Conservation (phyloP, 2,888 invertebrate species). For the Zygaena filipendulae region DNA sequence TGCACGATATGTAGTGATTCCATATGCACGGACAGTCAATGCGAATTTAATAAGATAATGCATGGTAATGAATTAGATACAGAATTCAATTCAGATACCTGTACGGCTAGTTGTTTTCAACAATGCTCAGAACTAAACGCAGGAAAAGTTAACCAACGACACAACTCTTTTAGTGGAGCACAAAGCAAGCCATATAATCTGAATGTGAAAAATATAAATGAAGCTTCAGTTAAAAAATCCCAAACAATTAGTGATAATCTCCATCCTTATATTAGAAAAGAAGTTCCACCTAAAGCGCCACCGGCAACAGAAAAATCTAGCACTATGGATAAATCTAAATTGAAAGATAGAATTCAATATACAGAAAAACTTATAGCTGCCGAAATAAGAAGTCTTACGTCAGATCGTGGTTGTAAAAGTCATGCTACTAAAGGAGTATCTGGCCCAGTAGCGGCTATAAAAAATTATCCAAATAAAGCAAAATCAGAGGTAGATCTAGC, state of each 20-base stretch:
- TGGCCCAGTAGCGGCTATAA: constrained; percentile 29
- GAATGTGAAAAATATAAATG: constrained; percentile 32
- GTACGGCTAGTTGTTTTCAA: constrained; percentile 50
- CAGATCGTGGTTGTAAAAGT: constrained; percentile 48
- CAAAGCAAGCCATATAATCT: constrained; percentile 48
- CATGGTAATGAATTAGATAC: constrained; percentile 53
- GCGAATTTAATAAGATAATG: constrained; percentile 58
- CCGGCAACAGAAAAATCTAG: constrained; percentile 31
- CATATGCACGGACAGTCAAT: constrained; percentile 62
- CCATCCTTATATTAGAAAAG: constrained; percentile 64
- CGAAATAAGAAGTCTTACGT: constrained; percentile 52
- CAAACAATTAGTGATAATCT: constrained; percentile 56
- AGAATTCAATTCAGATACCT: constrained; percentile 54
- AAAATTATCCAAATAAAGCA: constrained; percentile 59
- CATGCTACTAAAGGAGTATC: constrained; percentile 32
- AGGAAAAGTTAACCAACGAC: constrained; percentile 47
- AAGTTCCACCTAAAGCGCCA: constrained; percentile 38
- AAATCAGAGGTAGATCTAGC: constrained; percentile 71
- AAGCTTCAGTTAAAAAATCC: constrained; percentile 53
- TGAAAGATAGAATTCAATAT: constrained; percentile 58
- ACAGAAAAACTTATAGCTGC: constrained; percentile 61
- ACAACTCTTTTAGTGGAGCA: constrained; percentile 58
- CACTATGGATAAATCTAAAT: constrained; percentile 35
- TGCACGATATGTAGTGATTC: constrained; percentile 63
- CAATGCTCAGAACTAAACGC: constrained; percentile 38